phyloP scores from a whole-genome alignment of 2,888 invertebrate species.

The Eurois occulta region DNA sequence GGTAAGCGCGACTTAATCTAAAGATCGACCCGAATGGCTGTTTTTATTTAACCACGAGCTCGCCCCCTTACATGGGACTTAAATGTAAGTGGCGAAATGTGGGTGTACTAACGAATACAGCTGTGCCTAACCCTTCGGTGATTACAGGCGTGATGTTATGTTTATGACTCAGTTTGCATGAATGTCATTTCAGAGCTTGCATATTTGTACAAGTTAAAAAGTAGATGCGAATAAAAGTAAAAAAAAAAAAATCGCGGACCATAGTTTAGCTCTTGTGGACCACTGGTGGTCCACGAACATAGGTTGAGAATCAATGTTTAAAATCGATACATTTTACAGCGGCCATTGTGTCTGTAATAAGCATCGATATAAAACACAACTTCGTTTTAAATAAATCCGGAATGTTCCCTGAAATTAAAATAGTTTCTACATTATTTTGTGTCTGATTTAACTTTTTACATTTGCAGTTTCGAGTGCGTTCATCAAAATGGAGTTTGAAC shows the following conservation, averaged over 20 bases:
- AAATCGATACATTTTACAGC: constrained; percentile 5
- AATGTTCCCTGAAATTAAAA: constrained; percentile 35
- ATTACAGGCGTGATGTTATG: not conserved
- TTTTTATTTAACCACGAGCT: too few species aligned
- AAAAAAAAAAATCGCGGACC: too few species aligned
- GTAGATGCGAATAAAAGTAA: not conserved
- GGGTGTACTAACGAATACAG: not conserved
- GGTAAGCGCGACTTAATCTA: too few species aligned
- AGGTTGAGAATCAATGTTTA: constrained; percentile 1
- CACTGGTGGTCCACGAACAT: not conserved
- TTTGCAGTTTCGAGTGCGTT: constrained; percentile 7
- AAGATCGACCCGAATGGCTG: too few species aligned
- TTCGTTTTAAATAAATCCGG: constrained; percentile 34
- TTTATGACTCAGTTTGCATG: not conserved
- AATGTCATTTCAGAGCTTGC: not conserved
- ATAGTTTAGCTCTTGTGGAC: not conserved
- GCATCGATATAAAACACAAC: constrained; percentile 19
- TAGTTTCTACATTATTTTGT: constrained; percentile 37
- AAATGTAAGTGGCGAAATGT: not conserved
- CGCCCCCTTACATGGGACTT: too few species aligned
- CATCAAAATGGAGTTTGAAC: constrained; percentile 5
- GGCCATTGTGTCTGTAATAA: constrained; percentile 5
- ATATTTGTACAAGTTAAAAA: not conserved
- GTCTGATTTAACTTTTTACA: constrained; percentile 39
- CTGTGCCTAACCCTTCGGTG: not conserved